Percentiles rank a stretch among this genome's conserved stretches.
phyloP scores from a whole-genome alignment of 2,113 vertebrate genomes.

The Atractosteus spatula region DNA sequence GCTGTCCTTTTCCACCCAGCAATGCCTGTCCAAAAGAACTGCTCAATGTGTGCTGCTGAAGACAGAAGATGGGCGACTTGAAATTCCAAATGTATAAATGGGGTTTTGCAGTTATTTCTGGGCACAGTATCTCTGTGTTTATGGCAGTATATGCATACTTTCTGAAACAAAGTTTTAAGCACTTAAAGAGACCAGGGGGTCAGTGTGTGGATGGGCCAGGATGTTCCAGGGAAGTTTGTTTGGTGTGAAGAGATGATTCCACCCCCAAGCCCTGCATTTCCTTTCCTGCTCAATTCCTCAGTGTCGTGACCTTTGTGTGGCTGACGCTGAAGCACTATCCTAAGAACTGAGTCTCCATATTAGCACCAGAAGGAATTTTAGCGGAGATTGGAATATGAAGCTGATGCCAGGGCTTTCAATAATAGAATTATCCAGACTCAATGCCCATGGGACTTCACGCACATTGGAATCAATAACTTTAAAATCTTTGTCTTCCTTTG shows the following conservation, averaged over 20 bases:
- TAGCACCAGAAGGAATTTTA: slow-evolving; percentile 69
- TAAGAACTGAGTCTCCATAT: slow-evolving; percentile 73
- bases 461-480: slow-evolving; percentile 77
- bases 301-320: slow-evolving; percentile 52
- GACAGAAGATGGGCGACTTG: no score
- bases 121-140: no score
- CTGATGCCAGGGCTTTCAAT: slow-evolving; percentile 64
- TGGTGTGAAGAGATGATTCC: neutral
- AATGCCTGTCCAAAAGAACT: no score
- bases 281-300: slow-evolving; percentile 47
- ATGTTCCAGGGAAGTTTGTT: no score
- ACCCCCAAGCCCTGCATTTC: slow-evolving; percentile 16
- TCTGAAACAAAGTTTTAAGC: no score
- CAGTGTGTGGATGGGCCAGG: no score
- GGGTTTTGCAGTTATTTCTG: no score
- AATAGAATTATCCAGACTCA: slow-evolving; percentile 71
- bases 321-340: slow-evolving; percentile 61
- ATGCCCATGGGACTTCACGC: slow-evolving; percentile 59
- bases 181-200: no score
- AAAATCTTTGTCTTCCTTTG: slow-evolving; percentile 66
- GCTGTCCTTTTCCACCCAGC: no score
- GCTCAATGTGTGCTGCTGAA: no score
- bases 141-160: no score
- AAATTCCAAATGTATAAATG: no score
- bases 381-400: slow-evolving; percentile 68